A percentile compares a stretch with the other conserved stretches of the same genome.
Conservation (phyloP, 2,888 invertebrate species). For the Chrysolina haemoptera region DNA sequence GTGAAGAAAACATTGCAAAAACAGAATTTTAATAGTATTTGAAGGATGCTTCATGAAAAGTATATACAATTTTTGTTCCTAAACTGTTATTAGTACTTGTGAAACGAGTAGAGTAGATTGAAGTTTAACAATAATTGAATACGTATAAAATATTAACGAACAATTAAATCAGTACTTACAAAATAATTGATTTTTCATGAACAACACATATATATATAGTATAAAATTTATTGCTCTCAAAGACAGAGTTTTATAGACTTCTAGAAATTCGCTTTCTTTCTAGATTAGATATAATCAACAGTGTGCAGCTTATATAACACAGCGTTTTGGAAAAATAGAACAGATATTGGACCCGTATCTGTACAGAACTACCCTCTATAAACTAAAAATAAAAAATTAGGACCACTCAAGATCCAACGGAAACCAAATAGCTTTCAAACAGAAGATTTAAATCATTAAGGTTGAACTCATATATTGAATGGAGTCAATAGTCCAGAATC, state of each 20-base stretch:
- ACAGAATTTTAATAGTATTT: neutral
- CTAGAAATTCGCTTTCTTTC: conserved; percentile 39
- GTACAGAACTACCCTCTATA: conserved; percentile 48
- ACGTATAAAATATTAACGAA: conserved; percentile 2
- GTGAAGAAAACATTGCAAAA: neutral
- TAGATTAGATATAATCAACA: conserved; percentile 36
- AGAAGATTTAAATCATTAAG: neutral
- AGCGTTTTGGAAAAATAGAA: conserved; percentile 56
- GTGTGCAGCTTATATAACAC: conserved; percentile 25
- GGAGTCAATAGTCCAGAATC: no score
- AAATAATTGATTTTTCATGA: neutral
- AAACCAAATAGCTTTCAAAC: neutral
- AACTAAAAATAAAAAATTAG: neutral
- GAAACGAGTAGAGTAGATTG: neutral
- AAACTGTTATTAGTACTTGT: neutral
- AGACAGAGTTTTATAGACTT: conserved; percentile 42
- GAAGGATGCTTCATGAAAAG: neutral
- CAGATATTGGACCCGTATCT: conserved; percentile 59
- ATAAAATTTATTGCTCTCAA: conserved; percentile 51
- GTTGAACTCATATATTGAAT: no score
- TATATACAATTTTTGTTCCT: neutral
- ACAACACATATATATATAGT: conserved; percentile 32
- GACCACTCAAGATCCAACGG: neutral
- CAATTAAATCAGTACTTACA: neutral
- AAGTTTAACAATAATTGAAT: neutral